Evolutionary conservation across 2,113 vertebrate genomes (phyloP), one percentile per base, ranked within the genome.

Genomic region (Lasiurus cinereus): DNA sequence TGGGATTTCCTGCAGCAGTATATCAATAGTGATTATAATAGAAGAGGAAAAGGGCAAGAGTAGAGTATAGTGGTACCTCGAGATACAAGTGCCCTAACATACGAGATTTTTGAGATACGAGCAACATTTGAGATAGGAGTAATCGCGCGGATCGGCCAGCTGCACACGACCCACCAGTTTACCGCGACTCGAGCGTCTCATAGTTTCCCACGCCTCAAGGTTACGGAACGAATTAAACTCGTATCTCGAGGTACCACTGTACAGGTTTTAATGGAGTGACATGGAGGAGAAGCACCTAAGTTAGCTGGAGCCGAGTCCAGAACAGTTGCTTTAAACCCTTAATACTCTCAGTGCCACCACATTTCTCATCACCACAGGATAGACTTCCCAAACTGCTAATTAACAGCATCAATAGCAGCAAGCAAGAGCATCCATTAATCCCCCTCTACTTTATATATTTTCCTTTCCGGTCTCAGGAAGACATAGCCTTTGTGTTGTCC

Each of bases 281-380:
- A 8, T 1, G 18, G 33, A 29, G 13, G 21, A 83, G 33, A 10
- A 39, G 2, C 12, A 5, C 9, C 43, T 22, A 0, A 21, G 31
- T 73, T 21, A 80, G 29, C 19, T 19, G 2, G 8, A 72, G 88
- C n/a, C 14, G 50, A 50, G 70, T 12, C 36, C 67, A 1, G 36
- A 16, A 12, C 14, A 87, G 3, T 62, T 39, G 2, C 67, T 33
- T 39, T 4, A 24, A 50, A 22, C 6, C 8, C 24, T 66, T 3
- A 3, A 6, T 16, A 3, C 14, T 33, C 69, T 36, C 27, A 36
- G 0, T 36, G 36, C 15, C 16, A 0, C 78, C n/a, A 0, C 22
- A 21, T 39, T 67, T 72, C 27, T 86, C 13, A 72, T 39, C 36
- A 31, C 2, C 8, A 22, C 4, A 3, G 59, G 15, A 3, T 8